Evolutionary conservation across 2,888 invertebrate species (phyloP), one percentile per base, ranked within the genome.

Genomic region (Brachycybe producta): DNA sequence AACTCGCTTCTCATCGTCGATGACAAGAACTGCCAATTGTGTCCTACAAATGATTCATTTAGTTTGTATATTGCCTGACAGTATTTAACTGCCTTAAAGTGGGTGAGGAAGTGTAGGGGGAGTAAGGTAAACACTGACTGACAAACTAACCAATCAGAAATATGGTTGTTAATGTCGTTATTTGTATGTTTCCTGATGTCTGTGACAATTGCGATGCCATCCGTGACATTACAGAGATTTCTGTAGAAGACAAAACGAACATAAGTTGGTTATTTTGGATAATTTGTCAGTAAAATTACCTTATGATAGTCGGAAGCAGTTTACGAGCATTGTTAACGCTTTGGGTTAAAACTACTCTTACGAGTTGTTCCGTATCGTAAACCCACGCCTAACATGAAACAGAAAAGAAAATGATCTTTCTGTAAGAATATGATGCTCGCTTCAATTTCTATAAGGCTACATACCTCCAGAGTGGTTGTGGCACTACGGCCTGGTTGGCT

Each of bases 281-380:
- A n/a, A n/a, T n/a, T n/a, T n/a, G n/a, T n/a, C n/a, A n/a, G n/a
- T n/a, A n/a, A n/a, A n/a, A n/a, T n/a, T n/a, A n/a, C n/a, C n/a
- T n/a, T n/a, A n/a, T n/a, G n/a, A n/a, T n/a, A n/a, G n/a, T n/a
- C n/a, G n/a, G n/a, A n/a, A n/a, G n/a, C n/a, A n/a, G n/a, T n/a
- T n/a, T n/a, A n/a, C n/a, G n/a, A n/a, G n/a, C n/a, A n/a, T n/a
- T n/a, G n/a, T n/a, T n/a, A n/a, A n/a, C n/a, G n/a, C n/a, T n/a
- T n/a, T n/a, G n/a, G 0, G 86, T 86, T 17, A 91, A 71, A 55
- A 88, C 86, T 54, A 92, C 79, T 52, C 84, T 76, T 52, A 88
- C 83, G 44, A 88, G 72, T 55, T 90, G 82, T 0, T 81, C 79
- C 0, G 82, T 80, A 62, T 87, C 85, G 58, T 86, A 88, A 38